These are phyloP conservation scores for Agrypnus murinus DNA, from an alignment of 2,888 invertebrate genomes.

Conservation along the genomic window DNA sequence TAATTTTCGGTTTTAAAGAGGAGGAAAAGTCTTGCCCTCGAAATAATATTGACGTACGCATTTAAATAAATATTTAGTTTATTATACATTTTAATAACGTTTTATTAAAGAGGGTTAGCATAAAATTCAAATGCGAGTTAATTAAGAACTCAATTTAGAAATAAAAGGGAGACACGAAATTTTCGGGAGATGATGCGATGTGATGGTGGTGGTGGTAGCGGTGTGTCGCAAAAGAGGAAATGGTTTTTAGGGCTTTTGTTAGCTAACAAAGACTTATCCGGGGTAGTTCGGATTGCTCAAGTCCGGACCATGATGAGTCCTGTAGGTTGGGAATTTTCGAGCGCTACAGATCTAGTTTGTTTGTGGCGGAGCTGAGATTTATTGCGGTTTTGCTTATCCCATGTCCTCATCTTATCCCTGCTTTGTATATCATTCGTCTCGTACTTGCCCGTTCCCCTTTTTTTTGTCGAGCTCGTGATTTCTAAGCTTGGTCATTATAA, in stretches of 20 bases:
- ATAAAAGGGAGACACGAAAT: neutral
- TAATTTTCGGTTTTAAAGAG: neutral
- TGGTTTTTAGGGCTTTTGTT: slow-evolving; percentile 55
- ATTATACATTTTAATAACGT: too few relatives aligned
- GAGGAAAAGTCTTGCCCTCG: neutral
- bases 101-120: too few relatives aligned
- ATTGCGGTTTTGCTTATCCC: slow-evolving; percentile 61
- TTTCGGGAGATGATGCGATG: neutral
- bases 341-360: slow-evolving; percentile 55
- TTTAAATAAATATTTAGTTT: neutral
- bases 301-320: slow-evolving; percentile 42
- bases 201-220: too few relatives aligned
- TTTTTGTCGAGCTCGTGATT: slow-evolving; percentile 24
- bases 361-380: slow-evolving; percentile 58
- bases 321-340: slow-evolving; percentile 48
- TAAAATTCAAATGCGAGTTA: neutral
- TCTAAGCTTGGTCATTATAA: slow-evolving; percentile 19
- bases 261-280: slow-evolving; percentile 56
- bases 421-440: slow-evolving; percentile 47
- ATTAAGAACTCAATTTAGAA: neutral
- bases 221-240: slow-evolving; percentile 23
- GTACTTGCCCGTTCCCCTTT: slow-evolving; percentile 21
- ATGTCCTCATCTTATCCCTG: slow-evolving; percentile 54
- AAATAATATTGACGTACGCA: neutral
- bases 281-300: slow-evolving; percentile 37